phyloP scores from a whole-genome alignment of 2,888 invertebrate genomes.

The Leptinotarsa rubiginosa region DNA sequence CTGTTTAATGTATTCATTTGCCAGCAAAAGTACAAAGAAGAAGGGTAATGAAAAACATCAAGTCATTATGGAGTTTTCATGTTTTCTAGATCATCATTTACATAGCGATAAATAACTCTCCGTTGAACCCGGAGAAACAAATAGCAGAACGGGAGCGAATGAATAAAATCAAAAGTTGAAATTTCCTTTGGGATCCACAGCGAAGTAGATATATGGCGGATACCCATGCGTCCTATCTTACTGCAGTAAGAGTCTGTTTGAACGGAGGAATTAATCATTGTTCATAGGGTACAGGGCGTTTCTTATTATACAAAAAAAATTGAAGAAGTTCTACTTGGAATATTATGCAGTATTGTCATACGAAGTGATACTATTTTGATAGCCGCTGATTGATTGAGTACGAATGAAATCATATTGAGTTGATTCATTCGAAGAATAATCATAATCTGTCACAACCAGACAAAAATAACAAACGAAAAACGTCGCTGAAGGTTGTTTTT shows the following conservation, averaged over 20 bases:
- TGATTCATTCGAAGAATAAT: no score
- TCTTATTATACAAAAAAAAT: not conserved
- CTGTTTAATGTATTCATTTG: slow-evolving; percentile 4
- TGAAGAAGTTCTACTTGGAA: not conserved
- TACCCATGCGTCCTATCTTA: not conserved
- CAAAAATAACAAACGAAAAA: no score
- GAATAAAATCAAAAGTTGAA: slow-evolving; percentile 15
- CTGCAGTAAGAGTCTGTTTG: not conserved
- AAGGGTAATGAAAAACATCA: slow-evolving; percentile 13
- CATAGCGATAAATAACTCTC: slow-evolving; percentile 9
- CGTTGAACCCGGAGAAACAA: slow-evolving; percentile 15
- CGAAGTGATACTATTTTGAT: no score
- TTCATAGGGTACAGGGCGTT: not conserved
- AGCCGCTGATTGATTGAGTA: no score
- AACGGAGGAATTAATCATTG: not conserved
- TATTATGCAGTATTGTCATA: no score
- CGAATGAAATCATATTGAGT: no score
- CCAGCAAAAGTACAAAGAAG: not conserved
- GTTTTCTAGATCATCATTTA: slow-evolving; percentile 10
- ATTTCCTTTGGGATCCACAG: slow-evolving; percentile 14
- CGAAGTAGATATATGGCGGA: slow-evolving; percentile 5
- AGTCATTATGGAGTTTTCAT: slow-evolving; percentile 12
- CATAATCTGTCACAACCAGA: no score
- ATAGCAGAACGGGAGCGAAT: not conserved
- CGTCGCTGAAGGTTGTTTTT: no score